Evolutionary conservation across 1,140 invertebrate genomes (phyloP), one percentile per base, ranked within the genome.

Genomic region (Mizuhopecten yessoensis): DNA sequence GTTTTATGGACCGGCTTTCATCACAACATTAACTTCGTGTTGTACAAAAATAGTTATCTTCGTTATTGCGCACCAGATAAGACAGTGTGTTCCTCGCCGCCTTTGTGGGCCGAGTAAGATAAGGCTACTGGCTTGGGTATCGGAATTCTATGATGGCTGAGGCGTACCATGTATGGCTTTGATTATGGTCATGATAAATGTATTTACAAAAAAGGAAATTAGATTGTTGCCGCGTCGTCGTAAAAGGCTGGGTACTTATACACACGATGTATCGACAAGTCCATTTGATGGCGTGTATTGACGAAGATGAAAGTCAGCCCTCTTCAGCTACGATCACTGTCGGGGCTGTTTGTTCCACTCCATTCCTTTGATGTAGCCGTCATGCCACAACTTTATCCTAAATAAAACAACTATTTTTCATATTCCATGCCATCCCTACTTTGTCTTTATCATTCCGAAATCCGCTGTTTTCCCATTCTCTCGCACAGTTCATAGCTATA

Each of bases 161-260:
- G 17, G 57, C 57, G n/a, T 75, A n/a, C 57, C 57, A 17, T 75
- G 57, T 75, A 75, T 75, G 57, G 57, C 57, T 75, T 75, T 75
- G 57, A 75, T 75, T 75, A 75, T 75, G 57, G 57, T 17, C 9
- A 75, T 75, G 57, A 75, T 75, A 75, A n/a, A 75, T 75, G 57
- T 75, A 75, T 75, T 75, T 75, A 75, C 57, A 75, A 75, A 75
- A 75, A 75, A 75, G 57, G 57, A 75, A 75, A 75, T 75, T 75
- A 75, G 57, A 75, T 75, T 75, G 57, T 75, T 75, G 57, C 57
- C 57, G n/a, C 29, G 57, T 23, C 57, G 57, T 29, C 57, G 57
- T 11, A 75, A n/a, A 75, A 75, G 57, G 57, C 57, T n/a, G n/a
- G 42, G 42, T 45, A 13, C 42, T 17, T 7, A 45, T 45, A 45